Evolutionary conservation across 92 coral and sea anemone species (phyloP).

Genomic region (Porites cylindrica): DNA sequence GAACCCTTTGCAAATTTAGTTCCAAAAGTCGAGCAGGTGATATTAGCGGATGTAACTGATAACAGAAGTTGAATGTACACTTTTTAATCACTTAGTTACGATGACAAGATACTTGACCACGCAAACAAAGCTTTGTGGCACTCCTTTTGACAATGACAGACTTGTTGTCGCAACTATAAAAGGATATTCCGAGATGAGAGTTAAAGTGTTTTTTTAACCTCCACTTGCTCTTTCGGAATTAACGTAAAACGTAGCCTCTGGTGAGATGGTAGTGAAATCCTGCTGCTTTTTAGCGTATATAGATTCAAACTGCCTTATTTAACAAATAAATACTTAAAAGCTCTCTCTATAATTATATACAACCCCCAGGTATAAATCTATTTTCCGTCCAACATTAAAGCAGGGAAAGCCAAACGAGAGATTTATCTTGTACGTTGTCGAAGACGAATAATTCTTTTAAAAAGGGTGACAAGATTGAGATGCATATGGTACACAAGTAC

Average conservation of each 20-base stretch:
- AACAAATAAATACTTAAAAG: not conserved
- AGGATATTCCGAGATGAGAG: too few relatives aligned
- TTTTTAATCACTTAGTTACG: constrained; percentile 26
- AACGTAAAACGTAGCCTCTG: not conserved
- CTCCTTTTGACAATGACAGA: not conserved
- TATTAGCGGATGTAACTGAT: constrained; percentile 34
- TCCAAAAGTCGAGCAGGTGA: constrained; percentile 20
- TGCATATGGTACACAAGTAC: not conserved
- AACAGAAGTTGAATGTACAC: constrained; percentile 22
- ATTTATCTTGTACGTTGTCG: constrained; percentile 3
- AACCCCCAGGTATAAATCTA: not conserved
- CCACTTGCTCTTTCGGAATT: too few relatives aligned
- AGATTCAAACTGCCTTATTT: not conserved
- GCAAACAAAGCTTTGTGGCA: constrained; percentile 7
- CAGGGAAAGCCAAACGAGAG: not conserved
- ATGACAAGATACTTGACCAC: constrained; percentile 38
- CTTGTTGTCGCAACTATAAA: not conserved
- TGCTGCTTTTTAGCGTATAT: not conserved
- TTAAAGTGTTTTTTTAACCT: too few relatives aligned
- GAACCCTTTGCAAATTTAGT: constrained; percentile 19
- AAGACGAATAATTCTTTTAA: not conserved
- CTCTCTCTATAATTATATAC: constrained; percentile 4
- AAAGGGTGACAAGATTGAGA: not conserved
- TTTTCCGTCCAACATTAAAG: not conserved
- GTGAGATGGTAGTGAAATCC: not conserved